These are phyloP conservation scores for Pteronotus mesoamericanus DNA, from an alignment of 2,797 vertebrate species.

Conservation along the genomic window DNA sequence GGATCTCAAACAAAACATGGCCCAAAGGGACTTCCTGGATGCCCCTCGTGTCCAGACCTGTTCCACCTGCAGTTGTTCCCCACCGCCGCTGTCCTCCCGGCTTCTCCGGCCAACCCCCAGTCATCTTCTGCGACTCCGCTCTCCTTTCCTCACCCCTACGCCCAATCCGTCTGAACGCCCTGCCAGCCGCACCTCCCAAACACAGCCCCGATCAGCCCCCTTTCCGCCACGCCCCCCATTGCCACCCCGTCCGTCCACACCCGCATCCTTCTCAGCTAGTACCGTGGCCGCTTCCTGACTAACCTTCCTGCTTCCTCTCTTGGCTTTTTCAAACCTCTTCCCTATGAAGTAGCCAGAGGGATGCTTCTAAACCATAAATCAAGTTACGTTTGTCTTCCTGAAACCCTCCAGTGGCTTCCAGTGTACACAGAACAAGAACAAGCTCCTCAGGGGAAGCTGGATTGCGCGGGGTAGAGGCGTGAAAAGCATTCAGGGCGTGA, in stretches of 20 bases:
- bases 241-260: background rate
- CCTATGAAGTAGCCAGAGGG: background rate
- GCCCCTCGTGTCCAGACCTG: background rate
- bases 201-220: background rate
- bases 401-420: background rate
- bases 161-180: background rate
- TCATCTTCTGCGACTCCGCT: background rate
- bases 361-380: constrained; percentile 1
- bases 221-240: background rate
- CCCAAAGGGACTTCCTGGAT: background rate
- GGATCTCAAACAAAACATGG: background rate
- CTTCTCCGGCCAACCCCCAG: background rate
- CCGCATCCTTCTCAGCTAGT: background rate
- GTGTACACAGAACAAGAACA: background rate
- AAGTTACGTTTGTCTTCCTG: background rate
- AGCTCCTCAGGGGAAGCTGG: background rate
- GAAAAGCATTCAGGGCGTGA: background rate
- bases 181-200: background rate
- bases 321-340: background rate
- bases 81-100: background rate
- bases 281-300: too few relatives aligned
- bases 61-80: background rate
- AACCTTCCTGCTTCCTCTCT: background rate
- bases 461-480: background rate
- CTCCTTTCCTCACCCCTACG: background rate